Evolutionary conservation across 2,797 vertebrate species (phyloP).

Genomic region (Coendou prehensilis): DNA sequence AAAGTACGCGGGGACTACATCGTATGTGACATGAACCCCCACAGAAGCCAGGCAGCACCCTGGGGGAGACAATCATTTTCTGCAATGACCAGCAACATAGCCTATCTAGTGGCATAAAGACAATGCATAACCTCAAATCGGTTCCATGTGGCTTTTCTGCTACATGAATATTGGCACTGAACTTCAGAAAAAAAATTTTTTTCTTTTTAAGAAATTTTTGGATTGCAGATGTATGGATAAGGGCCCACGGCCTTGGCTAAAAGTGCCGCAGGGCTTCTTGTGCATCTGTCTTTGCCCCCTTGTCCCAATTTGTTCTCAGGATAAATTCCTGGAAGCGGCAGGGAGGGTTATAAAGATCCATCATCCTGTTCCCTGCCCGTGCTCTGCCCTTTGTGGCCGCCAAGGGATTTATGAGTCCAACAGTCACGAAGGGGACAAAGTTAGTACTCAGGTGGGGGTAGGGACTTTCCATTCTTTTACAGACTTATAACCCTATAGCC

Average conservation of each 20-base stretch:
- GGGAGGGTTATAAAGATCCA: constrained; percentile 30
- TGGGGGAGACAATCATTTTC: background rate
- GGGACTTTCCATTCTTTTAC: background rate
- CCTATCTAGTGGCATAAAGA: background rate
- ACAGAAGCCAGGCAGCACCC: background rate
- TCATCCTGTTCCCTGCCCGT: background rate
- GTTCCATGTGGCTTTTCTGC: background rate
- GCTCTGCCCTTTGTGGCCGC: constrained; percentile 64
- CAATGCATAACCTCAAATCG: background rate
- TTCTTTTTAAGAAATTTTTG: background rate
- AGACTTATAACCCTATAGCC: background rate
- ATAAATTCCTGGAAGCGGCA: constrained; percentile 72
- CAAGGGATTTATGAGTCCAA: constrained; percentile 56
- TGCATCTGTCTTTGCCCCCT: background rate
- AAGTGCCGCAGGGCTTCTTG: background rate
- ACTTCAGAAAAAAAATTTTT: background rate
- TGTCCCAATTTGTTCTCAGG: constrained; percentile 20
- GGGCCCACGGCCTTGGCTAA: background rate
- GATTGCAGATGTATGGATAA: background rate
- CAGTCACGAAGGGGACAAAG: background rate
- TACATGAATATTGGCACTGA: background rate
- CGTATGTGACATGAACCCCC: background rate
- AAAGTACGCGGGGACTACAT: background rate
- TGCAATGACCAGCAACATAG: background rate
- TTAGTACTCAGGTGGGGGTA: background rate